Conservation (phyloP, 2,888 invertebrate species). For the Heliothis peltigera region DNA sequence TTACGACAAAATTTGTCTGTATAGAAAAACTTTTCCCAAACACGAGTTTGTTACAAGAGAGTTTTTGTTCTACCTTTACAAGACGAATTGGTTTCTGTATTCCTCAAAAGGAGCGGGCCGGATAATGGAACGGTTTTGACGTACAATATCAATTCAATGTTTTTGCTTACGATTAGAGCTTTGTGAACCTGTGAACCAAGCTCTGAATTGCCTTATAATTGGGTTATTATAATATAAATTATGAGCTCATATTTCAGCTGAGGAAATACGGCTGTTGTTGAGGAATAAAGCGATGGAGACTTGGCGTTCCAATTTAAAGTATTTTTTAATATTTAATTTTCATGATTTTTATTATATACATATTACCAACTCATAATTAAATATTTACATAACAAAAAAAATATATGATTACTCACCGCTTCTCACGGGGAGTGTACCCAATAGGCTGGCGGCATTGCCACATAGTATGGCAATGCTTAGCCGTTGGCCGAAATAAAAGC, state of each 20-base stretch:
- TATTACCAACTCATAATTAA: too few relatives aligned
- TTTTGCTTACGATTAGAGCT: constrained; percentile 5
- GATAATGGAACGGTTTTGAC: constrained; percentile 7
- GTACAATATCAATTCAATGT: constrained; percentile 27
- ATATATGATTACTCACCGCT: too few relatives aligned
- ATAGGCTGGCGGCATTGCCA: too few relatives aligned
- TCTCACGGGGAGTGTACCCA: too few relatives aligned
- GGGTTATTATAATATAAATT: constrained; percentile 1
- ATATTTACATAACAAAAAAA: too few relatives aligned
- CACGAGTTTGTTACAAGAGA: constrained; percentile 31
- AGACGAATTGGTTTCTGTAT: constrained; percentile 28
- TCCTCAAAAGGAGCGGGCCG: constrained; percentile 13
- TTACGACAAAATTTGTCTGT: too few relatives aligned
- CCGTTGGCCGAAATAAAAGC: too few relatives aligned
- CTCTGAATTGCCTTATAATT: background rate
- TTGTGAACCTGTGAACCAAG: constrained; percentile 2
- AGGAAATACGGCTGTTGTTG: constrained; percentile 1
- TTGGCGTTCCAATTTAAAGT: too few relatives aligned
- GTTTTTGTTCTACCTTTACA: constrained; percentile 9
- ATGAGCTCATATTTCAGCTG: too few relatives aligned
- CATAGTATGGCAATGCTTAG: too few relatives aligned
- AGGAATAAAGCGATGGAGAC: background rate
- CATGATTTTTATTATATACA: too few relatives aligned
- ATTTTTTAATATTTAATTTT: too few relatives aligned
- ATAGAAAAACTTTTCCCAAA: constrained; percentile 32